These are phyloP conservation scores for Dermatophagoides farinae DNA, from an alignment of 1,140 invertebrate species.

Conservation along the genomic window DNA sequence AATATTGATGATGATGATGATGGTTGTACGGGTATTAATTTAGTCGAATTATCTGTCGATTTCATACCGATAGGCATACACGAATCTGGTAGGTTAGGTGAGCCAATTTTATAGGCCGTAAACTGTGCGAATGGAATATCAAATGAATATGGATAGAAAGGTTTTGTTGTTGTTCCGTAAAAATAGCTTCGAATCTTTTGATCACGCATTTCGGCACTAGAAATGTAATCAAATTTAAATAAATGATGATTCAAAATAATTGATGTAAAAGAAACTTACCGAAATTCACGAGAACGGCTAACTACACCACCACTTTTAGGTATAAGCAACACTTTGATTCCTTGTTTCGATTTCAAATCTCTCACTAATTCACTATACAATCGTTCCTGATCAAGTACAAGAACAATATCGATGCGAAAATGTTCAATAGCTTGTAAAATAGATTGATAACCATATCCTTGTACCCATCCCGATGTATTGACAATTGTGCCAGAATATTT, in stretches of 20 bases:
- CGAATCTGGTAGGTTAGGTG: conserved; percentile 49
- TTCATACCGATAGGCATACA: conserved; percentile 86
- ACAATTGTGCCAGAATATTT: conserved; percentile 60
- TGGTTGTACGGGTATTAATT: conserved; percentile 50
- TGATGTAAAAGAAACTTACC: background rate
- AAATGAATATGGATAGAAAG: conserved; percentile 75
- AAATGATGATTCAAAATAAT: background rate
- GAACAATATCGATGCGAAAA: conserved; percentile 84
- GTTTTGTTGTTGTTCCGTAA: conserved; percentile 50
- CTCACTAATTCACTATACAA: conserved; percentile 79
- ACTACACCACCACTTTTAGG: conserved; percentile 94
- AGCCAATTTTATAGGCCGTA: conserved; percentile 77
- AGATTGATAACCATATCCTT: conserved; percentile 35
- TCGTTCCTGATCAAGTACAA: conserved; percentile 89
- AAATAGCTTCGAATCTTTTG: conserved; percentile 76
- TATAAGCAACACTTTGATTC: conserved; percentile 56
- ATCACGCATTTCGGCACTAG: conserved; percentile 49
- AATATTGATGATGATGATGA: conserved; percentile 33
- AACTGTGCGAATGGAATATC: conserved; percentile 69
- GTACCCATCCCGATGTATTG: conserved; percentile 91
- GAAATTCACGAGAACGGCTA: conserved; percentile 46
- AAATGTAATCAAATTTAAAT: background rate
- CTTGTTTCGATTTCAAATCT: conserved; percentile 53
- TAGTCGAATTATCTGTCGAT: conserved; percentile 66
- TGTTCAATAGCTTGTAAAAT: conserved; percentile 57